Base-by-base conservation (phyloP, 2,888 invertebrate genomes). In the Chrysolina americana region DNA sequence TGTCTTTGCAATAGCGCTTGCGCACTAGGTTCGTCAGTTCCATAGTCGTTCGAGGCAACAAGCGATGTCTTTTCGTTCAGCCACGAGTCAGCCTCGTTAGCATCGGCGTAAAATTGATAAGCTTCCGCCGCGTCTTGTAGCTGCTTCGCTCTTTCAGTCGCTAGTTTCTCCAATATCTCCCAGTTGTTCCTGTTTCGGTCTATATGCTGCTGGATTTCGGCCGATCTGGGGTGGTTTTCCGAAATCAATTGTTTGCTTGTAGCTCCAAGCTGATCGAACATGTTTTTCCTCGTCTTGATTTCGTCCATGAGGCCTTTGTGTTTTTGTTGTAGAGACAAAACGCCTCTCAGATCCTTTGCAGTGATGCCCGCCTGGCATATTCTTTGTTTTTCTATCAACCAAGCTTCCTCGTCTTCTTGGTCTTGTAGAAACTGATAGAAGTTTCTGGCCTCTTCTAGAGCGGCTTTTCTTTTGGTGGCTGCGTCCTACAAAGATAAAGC, bases 21-120 rank as follows among this genome's bases (percentile, higher is more conserved):
- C 0, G 97, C 97, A 72, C 95, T 94, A 0, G 96, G 95, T 83
- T 98, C 98, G 89, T 98, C 98, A 17, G 93, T 76, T 0, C 99
- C 99, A 85, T 94, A 95, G 89, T 99, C 99, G 68, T 92, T 92
- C 0, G 96, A 96, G 13, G 93, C 92, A 15, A 98, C 96, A 50
- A 99, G 90, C 0, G 98, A 95, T 88, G 96, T 94, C 89, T 97
- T 98, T 88, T 99, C 99, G 81, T 96, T 95, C 89, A 98, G 93
- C 98, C 98, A 99, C 0, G 98, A 98, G 83, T 99, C 98, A 0
- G 97, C 96, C 86, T 99, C 99, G 89, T 99, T 98, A 0, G 98
- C 98, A 88, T 99, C 99, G 0, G 97, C 95, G 87, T 98, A 97
- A 89, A 98, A 98, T 92, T 98, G 98, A 83, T 97, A 97, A 0